Percentiles rank a stretch among this genome's conserved stretches.
Evolutionary conservation across 2,888 invertebrate genomes (phyloP).

Genomic region (Serripes groenlandicus): DNA sequence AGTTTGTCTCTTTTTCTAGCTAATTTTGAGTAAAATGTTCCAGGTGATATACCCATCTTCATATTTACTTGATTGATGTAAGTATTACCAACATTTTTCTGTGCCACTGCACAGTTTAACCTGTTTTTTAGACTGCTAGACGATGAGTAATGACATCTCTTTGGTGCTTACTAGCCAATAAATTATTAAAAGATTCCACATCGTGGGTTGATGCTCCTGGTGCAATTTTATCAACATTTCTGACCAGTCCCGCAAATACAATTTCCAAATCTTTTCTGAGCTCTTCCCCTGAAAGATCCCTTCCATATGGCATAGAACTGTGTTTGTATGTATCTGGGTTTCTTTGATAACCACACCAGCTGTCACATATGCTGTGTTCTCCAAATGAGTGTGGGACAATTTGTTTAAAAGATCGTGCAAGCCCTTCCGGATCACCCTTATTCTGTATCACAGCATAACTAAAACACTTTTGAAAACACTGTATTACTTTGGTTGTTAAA

Average conservation of each 20-base stretch:
- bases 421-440: conserved; percentile 20
- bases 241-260: conserved; percentile 14
- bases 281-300: conserved; percentile 24
- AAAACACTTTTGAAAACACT: conserved; percentile 40
- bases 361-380: conserved; percentile 14
- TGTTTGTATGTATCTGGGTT: conserved; percentile 35
- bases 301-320: conserved; percentile 28
- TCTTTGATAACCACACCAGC: conserved; percentile 29
- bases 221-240: conserved; percentile 43
- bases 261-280: conserved; percentile 17
- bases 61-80: conserved; percentile 36
- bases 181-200: conserved; percentile 39
- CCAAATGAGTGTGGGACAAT: conserved; percentile 43
- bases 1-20: not conserved
- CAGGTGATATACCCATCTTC: not conserved
- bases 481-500: conserved; percentile 30
- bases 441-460: conserved; percentile 33
- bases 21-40: not conserved
- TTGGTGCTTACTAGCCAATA: conserved; percentile 43
- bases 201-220: conserved; percentile 38
- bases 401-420: conserved; percentile 12
- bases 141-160: conserved; percentile 38
- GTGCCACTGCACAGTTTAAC: conserved; percentile 30
- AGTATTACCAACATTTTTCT: conserved; percentile 31
- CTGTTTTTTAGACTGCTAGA: conserved; percentile 27